Evolutionary conservation across 2,797 vertebrate species (phyloP).

Genomic region (Pampus argenteus): DNA sequence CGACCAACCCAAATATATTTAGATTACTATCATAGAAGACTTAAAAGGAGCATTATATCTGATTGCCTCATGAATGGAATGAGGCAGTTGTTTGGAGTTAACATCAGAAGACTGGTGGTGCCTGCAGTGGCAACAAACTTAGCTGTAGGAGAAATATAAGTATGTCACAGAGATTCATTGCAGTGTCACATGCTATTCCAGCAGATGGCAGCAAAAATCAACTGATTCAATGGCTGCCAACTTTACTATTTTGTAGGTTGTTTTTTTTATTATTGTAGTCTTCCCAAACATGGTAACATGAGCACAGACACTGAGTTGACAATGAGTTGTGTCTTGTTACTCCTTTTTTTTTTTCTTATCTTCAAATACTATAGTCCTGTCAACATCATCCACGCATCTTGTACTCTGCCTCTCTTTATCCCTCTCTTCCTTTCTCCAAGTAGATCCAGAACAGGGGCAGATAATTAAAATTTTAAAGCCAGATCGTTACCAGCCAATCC

Average conservation of each 20-base stretch:
- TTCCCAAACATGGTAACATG: slow-evolving; percentile 16
- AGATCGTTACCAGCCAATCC: slow-evolving; percentile 86
- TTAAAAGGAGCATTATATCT: not conserved
- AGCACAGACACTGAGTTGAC: not conserved
- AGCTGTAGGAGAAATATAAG: no score
- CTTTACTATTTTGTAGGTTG: slow-evolving; percentile 19
- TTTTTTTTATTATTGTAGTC: slow-evolving; percentile 7
- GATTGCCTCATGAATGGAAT: not conserved
- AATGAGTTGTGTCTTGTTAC: not conserved
- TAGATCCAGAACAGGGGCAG: slow-evolving; percentile 64
- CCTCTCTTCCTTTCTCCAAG: slow-evolving; percentile 9
- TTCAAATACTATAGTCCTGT: no score
- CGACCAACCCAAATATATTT: no score
- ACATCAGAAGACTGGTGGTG: not conserved
- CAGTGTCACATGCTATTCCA: slow-evolving; percentile 32
- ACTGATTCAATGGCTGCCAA: not conserved
- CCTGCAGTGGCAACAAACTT: not conserved
- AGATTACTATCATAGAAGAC: no score
- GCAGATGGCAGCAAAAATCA: slow-evolving; percentile 76
- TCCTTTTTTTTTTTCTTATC: no score
- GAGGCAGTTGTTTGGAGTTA: slow-evolving; percentile 1
- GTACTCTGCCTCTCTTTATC: not conserved
- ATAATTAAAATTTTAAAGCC: slow-evolving; percentile 86
- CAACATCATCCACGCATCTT: no score
- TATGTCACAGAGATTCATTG: not conserved